phyloP scores from a whole-genome alignment of 2,888 invertebrate genomes.

The Noctua pronuba region DNA sequence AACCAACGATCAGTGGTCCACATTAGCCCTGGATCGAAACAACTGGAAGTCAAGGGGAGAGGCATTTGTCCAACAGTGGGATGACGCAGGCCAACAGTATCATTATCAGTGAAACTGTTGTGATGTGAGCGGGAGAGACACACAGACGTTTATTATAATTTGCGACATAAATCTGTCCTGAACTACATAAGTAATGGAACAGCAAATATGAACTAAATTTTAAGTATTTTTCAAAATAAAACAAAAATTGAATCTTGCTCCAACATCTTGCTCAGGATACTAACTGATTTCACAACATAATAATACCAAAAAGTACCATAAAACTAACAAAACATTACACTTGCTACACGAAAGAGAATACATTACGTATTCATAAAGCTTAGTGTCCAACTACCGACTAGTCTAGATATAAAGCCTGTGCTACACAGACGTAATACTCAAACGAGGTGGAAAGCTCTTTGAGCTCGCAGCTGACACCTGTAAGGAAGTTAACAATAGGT shows the following conservation, averaged over 20 bases:
- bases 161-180: neutral
- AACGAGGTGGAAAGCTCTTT: slow-evolving; percentile 25
- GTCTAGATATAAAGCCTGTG: slow-evolving; percentile 14
- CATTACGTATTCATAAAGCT: slow-evolving; percentile 24
- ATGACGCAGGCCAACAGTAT: no score
- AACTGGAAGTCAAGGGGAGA: no score
- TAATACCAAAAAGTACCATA: neutral
- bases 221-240: neutral
- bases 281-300: neutral
- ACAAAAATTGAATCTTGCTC: neutral
- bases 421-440: slow-evolving; percentile 33
- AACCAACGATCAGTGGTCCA: no score
- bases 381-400: slow-evolving; percentile 20
- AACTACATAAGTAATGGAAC: neutral
- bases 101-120: neutral
- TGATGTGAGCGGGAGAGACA: neutral
- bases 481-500: neutral
- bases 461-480: slow-evolving; percentile 15
- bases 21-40: no score
- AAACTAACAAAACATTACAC: neutral
- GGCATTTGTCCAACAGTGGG: no score
- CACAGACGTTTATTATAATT: neutral
- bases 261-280: neutral
- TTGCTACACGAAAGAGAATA: neutral
- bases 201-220: neutral